Base-by-base conservation (phyloP, 2,797 vertebrate species). In the Chloroceryle amazona region DNA sequence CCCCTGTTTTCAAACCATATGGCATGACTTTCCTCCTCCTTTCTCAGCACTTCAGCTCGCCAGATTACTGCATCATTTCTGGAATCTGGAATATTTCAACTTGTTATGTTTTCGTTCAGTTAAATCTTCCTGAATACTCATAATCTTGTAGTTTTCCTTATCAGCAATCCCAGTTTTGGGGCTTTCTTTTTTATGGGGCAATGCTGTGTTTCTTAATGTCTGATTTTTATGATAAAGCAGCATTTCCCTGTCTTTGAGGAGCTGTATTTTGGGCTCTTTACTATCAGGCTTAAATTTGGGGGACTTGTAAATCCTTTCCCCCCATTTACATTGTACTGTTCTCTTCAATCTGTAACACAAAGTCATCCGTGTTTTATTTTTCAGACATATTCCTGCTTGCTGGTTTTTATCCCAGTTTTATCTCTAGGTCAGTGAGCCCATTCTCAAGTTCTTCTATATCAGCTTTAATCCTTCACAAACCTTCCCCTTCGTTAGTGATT, bases 371-470 rank as follows among this genome's bases (percentile, higher is more conserved):
- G 1, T 17, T 22, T 44, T 79, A 13, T 63, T 76, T 89, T 82
- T 74, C 62, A 55, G 78, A 35, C 10, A 0, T 82, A 11, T 65
- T 82, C 51, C 72, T 71, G 0, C 37, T 61, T 66, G 62, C 82
- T 90, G 82, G 7, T 29, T 75, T 86, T 71, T 26, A 71, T 83
- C 82, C 73, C 61, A 80, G 78, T 37, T 66, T 90, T 90, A 33
- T 86, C 78, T 87, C 86, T 90, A 74, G 86, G 68, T 92, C 93
- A 92, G 52, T 37, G 82, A 83, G 47, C 68, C 81, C 42, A 74
- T 92, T 90, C 63, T 90, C 46, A 65, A 33, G 67, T 86, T 94
- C 66, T 70, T 92, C 66, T 68, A 1, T 52, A 73, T 51, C 51
- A 49, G 81, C 90, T 65, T n/a, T 60, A 79, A 79, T 70, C 67